A percentile compares a stretch with the other conserved stretches of the same genome.
phyloP scores from a whole-genome alignment of 92 coral and sea anemone species.

The Palythoa grandiflora region DNA sequence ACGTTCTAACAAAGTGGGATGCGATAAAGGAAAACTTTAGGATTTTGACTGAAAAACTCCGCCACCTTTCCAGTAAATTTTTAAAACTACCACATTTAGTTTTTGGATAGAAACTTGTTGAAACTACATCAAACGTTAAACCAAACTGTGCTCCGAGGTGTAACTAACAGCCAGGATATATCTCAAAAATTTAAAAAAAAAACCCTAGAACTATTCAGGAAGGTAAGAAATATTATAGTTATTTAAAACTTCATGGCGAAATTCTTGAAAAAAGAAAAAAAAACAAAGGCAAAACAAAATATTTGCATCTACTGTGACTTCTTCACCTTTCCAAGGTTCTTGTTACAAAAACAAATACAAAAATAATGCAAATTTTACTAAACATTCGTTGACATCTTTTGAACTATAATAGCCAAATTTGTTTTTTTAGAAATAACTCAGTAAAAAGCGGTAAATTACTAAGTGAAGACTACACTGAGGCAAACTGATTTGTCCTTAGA shows the following conservation, averaged over 20 bases:
- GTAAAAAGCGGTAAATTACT: not conserved
- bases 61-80: not conserved
- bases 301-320: not conserved
- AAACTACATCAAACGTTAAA: not conserved
- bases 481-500: not conserved
- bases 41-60: not conserved
- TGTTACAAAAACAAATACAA: constrained; percentile 24
- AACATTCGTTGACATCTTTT: not conserved
- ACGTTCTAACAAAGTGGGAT: not conserved
- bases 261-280: not conserved
- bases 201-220: not conserved
- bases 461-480: not conserved
- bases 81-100: not conserved
- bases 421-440: not conserved
- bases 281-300: not conserved
- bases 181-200: not conserved
- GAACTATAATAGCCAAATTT: not conserved
- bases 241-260: not conserved
- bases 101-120: not conserved
- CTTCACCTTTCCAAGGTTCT: not conserved
- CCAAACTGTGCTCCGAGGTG: not conserved
- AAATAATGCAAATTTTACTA: constrained; percentile 32
- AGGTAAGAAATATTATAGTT: not conserved
- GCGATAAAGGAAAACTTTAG: not conserved
- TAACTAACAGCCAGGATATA: not conserved